Evolutionary conservation across 37 sponge, comb jelly and placozoan species (phyloP), one percentile per base, ranked within the genome.

Genomic region (Crambe crambe): DNA sequence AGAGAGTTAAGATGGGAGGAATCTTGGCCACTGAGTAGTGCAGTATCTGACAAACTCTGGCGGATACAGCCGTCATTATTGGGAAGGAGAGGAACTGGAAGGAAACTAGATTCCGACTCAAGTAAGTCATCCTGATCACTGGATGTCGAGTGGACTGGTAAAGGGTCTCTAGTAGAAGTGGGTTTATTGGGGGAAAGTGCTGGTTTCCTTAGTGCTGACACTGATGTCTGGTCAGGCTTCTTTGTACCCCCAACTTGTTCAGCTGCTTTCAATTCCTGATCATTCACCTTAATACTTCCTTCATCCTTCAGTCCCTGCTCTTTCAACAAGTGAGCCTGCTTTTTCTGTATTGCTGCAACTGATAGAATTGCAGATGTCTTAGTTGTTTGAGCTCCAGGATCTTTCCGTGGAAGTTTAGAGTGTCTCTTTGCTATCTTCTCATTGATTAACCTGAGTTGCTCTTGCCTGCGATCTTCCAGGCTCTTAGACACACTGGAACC

Each of bases 401-500:
- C 66, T 41, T 43, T 73, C 17, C 35, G 74, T 40, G 74, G 56
- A 47, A 54, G 22, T 4, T 54, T 73, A 31, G 74, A 79, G n/a
- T 68, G 79, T 3, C 69, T 44, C 38, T 51, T 43, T 17, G 79
- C 69, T 21, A 79, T 29, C 56, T 79, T 79, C 1, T 43, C 56
- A 67, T 68, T 79, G 0, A 79, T 2, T 37, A 54, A 54, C 3
- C 2, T 42, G 37, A 79, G 69, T 37, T 79, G 79, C 23, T 58
- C 18, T 37, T 58, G 15, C 34, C 56, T 70, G 22, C 25, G 27
- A 57, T 70, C 72, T 27, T 70, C 29, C 25, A 40, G 9, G 25
- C 42, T 70, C 43, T 40, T 20, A 8, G 30, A 4, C 26, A 30
- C 6, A 27, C 12, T 62, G 63, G 15, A 8, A 30, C 30, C 63